phyloP scores from a whole-genome alignment of 2,797 vertebrate genomes.

The Halcyon chelicuti region DNA sequence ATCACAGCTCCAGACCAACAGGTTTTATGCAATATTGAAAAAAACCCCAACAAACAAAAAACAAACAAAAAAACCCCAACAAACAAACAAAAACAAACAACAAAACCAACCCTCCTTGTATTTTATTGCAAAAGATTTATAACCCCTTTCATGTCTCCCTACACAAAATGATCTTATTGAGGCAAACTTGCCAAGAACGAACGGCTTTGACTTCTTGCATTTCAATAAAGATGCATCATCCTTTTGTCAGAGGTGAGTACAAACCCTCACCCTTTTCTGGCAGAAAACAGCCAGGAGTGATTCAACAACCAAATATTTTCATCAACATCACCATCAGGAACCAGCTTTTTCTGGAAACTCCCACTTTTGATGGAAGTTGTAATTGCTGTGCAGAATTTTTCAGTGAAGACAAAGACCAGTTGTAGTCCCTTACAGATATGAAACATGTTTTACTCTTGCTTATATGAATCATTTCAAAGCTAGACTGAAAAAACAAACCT shows the following conservation, averaged over 20 bases:
- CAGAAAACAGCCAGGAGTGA: not conserved
- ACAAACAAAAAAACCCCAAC: no score
- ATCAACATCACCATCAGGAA: not conserved
- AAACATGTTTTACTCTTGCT: not conserved
- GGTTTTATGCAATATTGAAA: not conserved
- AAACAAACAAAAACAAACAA: no score
- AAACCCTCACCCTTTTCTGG: not conserved
- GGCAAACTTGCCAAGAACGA: not conserved
- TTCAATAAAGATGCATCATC: constrained; percentile 20
- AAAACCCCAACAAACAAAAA: not conserved
- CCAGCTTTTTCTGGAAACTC: not conserved
- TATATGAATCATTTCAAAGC: not conserved
- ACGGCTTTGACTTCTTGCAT: not conserved
- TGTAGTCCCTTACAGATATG: not conserved
- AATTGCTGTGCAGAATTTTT: not conserved
- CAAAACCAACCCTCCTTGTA: not conserved
- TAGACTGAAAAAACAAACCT: not conserved
- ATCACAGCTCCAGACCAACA: not conserved
- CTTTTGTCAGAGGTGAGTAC: not conserved
- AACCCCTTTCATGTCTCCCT: not conserved
- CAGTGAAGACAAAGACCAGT: not conserved
- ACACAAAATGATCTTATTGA: not conserved
- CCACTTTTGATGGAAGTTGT: not conserved
- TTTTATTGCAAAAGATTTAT: not conserved
- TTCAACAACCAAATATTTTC: not conserved